Evolutionary conservation across 2,888 invertebrate genomes (phyloP).

Genomic region (Lepidochrysops patricia): DNA sequence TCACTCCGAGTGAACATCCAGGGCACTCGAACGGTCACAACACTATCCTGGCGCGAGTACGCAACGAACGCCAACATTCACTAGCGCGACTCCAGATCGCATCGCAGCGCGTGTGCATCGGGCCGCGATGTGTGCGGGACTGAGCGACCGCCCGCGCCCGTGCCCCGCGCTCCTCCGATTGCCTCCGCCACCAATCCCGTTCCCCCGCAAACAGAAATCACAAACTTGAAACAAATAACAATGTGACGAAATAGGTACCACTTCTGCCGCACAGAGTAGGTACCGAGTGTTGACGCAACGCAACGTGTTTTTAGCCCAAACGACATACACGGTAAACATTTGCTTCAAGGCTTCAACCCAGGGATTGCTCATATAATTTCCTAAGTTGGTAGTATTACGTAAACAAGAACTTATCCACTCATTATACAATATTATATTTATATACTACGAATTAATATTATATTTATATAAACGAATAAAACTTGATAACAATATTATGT

Average conservation of each 20-base stretch:
- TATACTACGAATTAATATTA: too few relatives aligned
- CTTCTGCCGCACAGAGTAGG: background rate
- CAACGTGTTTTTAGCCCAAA: background rate
- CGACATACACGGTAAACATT: background rate
- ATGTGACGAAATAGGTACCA: constrained; percentile 8
- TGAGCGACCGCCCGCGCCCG: constrained; percentile 35
- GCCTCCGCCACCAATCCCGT: constrained; percentile 20
- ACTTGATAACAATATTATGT: too few relatives aligned
- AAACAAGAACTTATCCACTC: background rate
- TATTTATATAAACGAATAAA: too few relatives aligned
- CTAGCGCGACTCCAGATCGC: constrained; percentile 70
- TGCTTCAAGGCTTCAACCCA: background rate
- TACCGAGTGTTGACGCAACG: background rate
- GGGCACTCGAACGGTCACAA: constrained; percentile 25
- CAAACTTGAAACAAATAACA: constrained; percentile 17
- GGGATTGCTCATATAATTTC: background rate
- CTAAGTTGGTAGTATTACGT: background rate
- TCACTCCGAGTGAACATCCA: constrained; percentile 16
- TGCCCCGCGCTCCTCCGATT: constrained; percentile 34
- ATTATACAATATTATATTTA: background rate
- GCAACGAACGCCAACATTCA: constrained; percentile 32
- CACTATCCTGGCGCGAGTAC: constrained; percentile 47
- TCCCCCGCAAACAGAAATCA: constrained; percentile 26
- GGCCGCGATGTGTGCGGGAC: constrained; percentile 66
- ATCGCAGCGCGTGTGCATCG: constrained; percentile 62